Percentiles rank a stretch among this genome's conserved stretches.
Evolutionary conservation across 2,888 invertebrate species (phyloP).

Genomic region (Colostygia pectinataria): DNA sequence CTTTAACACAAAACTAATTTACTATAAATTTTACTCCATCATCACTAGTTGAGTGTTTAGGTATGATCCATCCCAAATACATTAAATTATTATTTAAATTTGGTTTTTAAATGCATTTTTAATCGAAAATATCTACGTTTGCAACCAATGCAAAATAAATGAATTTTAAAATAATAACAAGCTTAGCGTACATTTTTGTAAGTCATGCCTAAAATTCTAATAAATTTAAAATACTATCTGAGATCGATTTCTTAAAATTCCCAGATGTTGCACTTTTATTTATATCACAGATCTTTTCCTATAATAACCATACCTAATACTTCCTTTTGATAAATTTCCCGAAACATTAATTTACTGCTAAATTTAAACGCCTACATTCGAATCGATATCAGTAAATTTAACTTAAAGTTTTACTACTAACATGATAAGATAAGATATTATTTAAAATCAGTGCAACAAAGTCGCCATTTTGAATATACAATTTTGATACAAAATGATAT

Average conservation of each 20-base stretch:
- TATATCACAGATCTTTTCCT: slow-evolving; percentile 79
- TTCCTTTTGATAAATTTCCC: slow-evolving; percentile 57
- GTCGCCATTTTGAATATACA: slow-evolving; percentile 39
- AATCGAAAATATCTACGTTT: slow-evolving; percentile 20
- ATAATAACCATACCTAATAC: slow-evolving; percentile 70
- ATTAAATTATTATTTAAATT: slow-evolving; percentile 32
- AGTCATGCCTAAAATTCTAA: slow-evolving; percentile 26
- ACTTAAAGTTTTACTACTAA: slow-evolving; percentile 31
- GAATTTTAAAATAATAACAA: slow-evolving; percentile 23
- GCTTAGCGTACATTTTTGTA: neutral
- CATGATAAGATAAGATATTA: slow-evolving; percentile 37
- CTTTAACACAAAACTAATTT: neutral
- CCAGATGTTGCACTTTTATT: slow-evolving; percentile 74
- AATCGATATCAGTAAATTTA: slow-evolving; percentile 39
- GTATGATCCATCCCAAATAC: slow-evolving; percentile 9
- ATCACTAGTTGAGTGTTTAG: neutral
- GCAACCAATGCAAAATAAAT: slow-evolving; percentile 18
- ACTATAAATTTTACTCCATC: neutral
- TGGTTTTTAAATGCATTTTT: slow-evolving; percentile 34
- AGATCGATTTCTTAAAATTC: slow-evolving; percentile 68
- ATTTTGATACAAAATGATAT: slow-evolving; percentile 66
- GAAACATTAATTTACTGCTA: slow-evolving; percentile 50
- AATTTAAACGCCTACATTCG: slow-evolving; percentile 60
- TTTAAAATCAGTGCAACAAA: slow-evolving; percentile 42
- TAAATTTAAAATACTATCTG: slow-evolving; percentile 64